Evolutionary conservation across 1,140 invertebrate species (phyloP), one percentile per base, ranked within the genome.

Genomic region (Neotoxoptera formosana): DNA sequence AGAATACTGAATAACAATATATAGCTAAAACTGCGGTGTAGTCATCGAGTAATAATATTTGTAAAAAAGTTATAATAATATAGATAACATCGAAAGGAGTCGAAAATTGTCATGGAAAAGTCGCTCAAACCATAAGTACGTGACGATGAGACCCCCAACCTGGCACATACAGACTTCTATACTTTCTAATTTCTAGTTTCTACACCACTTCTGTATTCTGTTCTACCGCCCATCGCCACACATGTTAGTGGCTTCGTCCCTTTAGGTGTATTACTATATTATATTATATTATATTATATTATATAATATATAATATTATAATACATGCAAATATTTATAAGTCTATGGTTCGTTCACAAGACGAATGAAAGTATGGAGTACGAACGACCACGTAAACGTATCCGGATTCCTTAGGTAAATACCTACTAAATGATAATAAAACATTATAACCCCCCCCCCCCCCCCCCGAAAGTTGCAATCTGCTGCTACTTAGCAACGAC

Each of bases 401-500:
- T 34, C 34, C 34, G 2, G n/a, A 34, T 41, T 41, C 1, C 41
- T 2, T 83, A 23, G 81, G 48, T 1, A 4, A 20, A 51, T 51
- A 41, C n/a, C n/a, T n/a, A n/a, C 11, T 76, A 7, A 60, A 30
- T 30, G 7, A 30, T 60, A 60, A 60, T 76, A 76, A 0, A 17
- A 76, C 30, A 30, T 60, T 60, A 7, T 17, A 34, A 83, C 23
- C 20, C 34, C n/a, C 23, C 20, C 34, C 23, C 20, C 34, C 23
- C 20, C 34, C 23, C 20, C 34, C 76, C 76, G 20, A 47, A 17
- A n/a, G 60, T 67, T 4, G 30, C 14, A 67, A 36, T n/a, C 47
- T 34, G 17, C 14, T 51, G 51, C 51, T 36, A 34, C 88, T 56
- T 89, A 89, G 88, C 88, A 89, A 89, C 88, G 51, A 56, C 23